Conservation (phyloP, 1,140 invertebrate genomes). For the Pogonognathellus flavescens region DNA sequence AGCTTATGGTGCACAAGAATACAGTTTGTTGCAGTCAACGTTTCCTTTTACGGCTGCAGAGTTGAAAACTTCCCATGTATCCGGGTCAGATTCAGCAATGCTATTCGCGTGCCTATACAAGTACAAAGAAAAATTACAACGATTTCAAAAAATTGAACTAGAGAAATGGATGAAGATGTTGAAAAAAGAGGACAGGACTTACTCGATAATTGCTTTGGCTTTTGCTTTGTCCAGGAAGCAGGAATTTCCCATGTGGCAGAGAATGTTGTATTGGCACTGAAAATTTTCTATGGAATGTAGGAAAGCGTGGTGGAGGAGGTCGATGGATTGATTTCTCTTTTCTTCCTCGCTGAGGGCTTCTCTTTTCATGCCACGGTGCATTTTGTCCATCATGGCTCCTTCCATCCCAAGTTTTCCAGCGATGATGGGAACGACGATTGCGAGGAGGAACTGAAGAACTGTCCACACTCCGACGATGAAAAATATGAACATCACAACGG, state of each 20-base stretch:
- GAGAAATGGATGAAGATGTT: neutral
- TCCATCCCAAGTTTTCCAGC: slow-evolving; percentile 53
- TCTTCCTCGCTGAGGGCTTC: neutral
- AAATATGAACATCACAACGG: slow-evolving; percentile 65
- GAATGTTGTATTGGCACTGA: neutral
- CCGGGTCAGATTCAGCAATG: neutral
- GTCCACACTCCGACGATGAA: slow-evolving; percentile 65
- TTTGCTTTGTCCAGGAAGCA: neutral
- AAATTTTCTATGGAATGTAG: neutral
- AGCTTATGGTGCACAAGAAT: neutral
- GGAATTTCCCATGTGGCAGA: slow-evolving; percentile 8
- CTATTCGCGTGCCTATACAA: neutral
- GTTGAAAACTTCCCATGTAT: neutral
- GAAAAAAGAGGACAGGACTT: neutral
- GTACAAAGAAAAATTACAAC: neutral
- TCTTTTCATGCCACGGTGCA: neutral
- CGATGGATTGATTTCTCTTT: neutral
- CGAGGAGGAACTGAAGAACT: slow-evolving; percentile 62
- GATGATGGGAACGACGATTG: slow-evolving; percentile 63
- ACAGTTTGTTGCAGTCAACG: neutral
- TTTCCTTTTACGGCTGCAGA: neutral
- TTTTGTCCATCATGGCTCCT: neutral
- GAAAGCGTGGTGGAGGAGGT: neutral
- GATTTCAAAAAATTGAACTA: neutral
- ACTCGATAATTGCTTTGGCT: neutral